phyloP scores from a whole-genome alignment of 2,113 vertebrate species.

The Myiozetetes cayanensis region DNA sequence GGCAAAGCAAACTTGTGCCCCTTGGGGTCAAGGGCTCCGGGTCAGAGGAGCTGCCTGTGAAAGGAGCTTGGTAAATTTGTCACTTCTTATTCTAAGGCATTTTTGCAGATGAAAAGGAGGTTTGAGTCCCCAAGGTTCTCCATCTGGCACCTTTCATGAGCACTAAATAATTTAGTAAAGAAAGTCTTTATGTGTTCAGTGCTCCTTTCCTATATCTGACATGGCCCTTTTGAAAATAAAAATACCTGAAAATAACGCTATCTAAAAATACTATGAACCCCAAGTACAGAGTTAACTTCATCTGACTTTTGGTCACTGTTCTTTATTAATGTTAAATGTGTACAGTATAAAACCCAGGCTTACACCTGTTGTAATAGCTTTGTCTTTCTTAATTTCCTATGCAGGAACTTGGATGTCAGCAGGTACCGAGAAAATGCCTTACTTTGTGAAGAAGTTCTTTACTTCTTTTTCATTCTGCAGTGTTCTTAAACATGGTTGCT shows the following conservation, averaged over 20 bases:
- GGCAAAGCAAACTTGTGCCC: background rate
- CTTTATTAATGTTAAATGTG: background rate
- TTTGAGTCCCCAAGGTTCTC: background rate
- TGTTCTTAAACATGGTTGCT: background rate
- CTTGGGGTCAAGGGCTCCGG: background rate
- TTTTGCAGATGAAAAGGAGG: conserved; percentile 7
- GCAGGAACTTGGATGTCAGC: background rate
- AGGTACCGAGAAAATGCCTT: background rate
- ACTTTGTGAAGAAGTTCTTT: background rate
- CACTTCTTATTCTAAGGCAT: background rate
- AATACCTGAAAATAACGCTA: background rate
- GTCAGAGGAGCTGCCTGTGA: background rate
- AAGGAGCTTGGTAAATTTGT: background rate
- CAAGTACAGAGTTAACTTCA: background rate
- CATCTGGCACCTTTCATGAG: conserved; percentile 16
- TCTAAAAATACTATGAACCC: background rate
- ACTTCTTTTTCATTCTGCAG: background rate
- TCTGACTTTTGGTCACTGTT: background rate
- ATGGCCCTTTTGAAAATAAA: background rate
- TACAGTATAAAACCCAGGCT: background rate
- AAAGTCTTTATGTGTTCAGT: background rate
- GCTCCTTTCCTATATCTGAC: background rate
- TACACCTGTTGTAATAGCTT: background rate
- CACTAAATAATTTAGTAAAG: conserved; percentile 36
- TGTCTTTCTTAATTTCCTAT: background rate